Base-by-base conservation (phyloP, 2,113 vertebrate species). In the Sinocyclocheilus maitianheensis region DNA sequence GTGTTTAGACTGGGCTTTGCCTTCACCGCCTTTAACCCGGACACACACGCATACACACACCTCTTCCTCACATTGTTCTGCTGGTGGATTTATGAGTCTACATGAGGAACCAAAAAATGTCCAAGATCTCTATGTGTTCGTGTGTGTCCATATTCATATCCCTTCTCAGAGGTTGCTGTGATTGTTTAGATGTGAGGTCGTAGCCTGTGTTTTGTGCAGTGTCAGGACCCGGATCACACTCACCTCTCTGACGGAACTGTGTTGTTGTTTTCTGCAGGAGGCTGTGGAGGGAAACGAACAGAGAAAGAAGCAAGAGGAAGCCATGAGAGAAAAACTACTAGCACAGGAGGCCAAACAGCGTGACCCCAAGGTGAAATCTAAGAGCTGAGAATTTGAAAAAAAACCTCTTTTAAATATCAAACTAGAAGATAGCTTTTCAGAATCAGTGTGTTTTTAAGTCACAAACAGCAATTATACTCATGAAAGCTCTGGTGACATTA, bases 341-440 rank as follows among this genome's bases (percentile, higher is more conserved):
- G 98, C 97, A 72, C 96, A 98, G 94, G 97, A 99, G 94, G 97
- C 97, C 34, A 98, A 98, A 93, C 96, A 98, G 92, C 95, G 97
- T 78, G 96, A 98, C 90, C 96, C 96, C 87, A 99, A 99, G 97
- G 98, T 98, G 91, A 72, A 80, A 53, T 18, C 76, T 48, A 14
- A 24, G 34, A 3, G 18, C 3, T n/a, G 37, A 34, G 7, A 72
- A 46, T 11, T 26, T 26, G 26, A 26, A 26, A 26, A 26, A 26
- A 26, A 26, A 26, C 26, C 26, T 26, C 26, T 26, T 26, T 69
- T 26, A 71, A 37, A 10, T 72, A 11, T 22, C 18, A 22, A 40
- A 72, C 18, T 72, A 72, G 34, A 72, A 55, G 53, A 18, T 46
- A 46, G 43, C 4, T 55, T 18, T 55, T 18, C 5, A 5, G 16